A percentile compares a stretch with the other conserved stretches of the same genome.
phyloP scores from a whole-genome alignment of 2,888 invertebrate species.

The Heliconius aoede region DNA sequence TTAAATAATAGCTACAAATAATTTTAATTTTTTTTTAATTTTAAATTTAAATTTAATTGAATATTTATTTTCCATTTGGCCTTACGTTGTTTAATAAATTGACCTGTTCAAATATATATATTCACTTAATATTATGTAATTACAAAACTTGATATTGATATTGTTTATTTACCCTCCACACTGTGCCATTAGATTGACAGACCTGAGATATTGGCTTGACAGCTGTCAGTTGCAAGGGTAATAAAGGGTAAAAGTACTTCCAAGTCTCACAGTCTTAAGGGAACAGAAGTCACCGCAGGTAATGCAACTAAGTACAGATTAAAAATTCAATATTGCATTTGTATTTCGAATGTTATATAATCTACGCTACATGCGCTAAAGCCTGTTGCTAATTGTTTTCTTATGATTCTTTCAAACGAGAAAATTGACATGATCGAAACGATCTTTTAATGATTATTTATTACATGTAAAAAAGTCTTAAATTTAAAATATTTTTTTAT shows the following conservation, averaged over 20 bases:
- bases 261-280: conserved; percentile 30
- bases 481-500: no score
- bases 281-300: conserved; percentile 26
- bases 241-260: conserved; percentile 29
- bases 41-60: no score
- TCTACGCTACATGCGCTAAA: not conserved
- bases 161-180: conserved; percentile 26
- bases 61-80: no score
- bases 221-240: conserved; percentile 47
- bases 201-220: conserved; percentile 38
- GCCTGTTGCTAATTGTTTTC: not conserved
- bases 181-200: conserved; percentile 31
- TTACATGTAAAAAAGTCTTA: no score
- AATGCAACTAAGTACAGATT: conserved; percentile 20
- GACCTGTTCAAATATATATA: not conserved
- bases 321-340: conserved; percentile 17
- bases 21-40: no score
- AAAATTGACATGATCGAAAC: no score
- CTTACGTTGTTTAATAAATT: no score
- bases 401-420: not conserved
- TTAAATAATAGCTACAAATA: no score
- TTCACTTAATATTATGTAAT: not conserved
- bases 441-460: no score
- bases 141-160: conserved; percentile 5
- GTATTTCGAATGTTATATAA: not conserved